phyloP scores from a whole-genome alignment of 2,888 invertebrate genomes.

The Clistopyga incitator region DNA sequence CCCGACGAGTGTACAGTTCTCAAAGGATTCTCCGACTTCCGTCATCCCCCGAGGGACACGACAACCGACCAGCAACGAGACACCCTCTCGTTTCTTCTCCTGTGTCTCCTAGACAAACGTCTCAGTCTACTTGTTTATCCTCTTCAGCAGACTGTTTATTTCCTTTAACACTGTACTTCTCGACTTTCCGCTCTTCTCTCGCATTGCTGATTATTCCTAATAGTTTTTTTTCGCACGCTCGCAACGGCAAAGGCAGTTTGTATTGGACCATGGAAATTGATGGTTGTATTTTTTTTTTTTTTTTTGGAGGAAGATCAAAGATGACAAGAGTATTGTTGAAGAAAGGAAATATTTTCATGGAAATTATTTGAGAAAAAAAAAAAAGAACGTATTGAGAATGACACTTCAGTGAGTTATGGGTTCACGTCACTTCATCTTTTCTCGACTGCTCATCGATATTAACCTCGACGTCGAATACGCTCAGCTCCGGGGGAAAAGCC shows the following conservation, averaged over 20 bases:
- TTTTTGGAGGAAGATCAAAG: no score
- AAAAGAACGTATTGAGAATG: no score
- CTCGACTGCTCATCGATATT: conserved; percentile 1
- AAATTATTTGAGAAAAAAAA: no score
- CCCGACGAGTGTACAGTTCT: conserved; percentile 28
- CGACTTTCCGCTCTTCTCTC: conserved; percentile 12
- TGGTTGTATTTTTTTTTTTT: no score
- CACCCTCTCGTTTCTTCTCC: neutral
- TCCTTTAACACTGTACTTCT: neutral
- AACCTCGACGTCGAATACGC: conserved; percentile 19
- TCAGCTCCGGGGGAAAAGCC: neutral
- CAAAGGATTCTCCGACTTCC: conserved; percentile 37
- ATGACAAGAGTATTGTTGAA: no score
- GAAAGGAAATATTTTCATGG: no score
- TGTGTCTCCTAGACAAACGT: neutral
- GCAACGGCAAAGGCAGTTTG: neutral
- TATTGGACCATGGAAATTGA: neutral
- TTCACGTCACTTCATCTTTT: conserved; percentile 15
- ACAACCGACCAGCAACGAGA: conserved; percentile 14
- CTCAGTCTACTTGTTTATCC: conserved; percentile 5
- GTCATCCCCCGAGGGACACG: conserved; percentile 35
- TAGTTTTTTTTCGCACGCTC: conserved; percentile 8
- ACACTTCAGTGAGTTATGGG: no score
- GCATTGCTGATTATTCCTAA: conserved; percentile 10
- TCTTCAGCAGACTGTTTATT: conserved; percentile 6